These are phyloP conservation scores for Platyura marginata DNA, from an alignment of 1,140 invertebrate species.

Conservation along the genomic window DNA sequence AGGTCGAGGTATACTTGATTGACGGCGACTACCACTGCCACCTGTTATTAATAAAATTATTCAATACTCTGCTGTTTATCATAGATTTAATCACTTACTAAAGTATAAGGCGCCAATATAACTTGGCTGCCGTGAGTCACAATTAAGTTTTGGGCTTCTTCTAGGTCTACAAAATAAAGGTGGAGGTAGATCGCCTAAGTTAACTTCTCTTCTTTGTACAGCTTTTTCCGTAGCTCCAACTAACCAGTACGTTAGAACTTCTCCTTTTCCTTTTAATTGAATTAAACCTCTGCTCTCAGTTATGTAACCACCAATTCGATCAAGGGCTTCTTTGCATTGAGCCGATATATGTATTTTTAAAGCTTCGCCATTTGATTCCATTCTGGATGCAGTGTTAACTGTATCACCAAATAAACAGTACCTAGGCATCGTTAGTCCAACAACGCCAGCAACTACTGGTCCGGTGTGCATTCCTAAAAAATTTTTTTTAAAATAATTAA, in stretches of 20 bases:
- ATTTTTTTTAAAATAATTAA: slow-evolving; percentile 12
- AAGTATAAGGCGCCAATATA: slow-evolving; percentile 26
- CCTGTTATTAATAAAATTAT: too few relatives aligned
- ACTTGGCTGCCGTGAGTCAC: slow-evolving; percentile 47
- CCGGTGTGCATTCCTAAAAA: slow-evolving; percentile 53
- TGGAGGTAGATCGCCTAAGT: slow-evolving; percentile 55
- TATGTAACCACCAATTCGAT: slow-evolving; percentile 72
- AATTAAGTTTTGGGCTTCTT: slow-evolving; percentile 50
- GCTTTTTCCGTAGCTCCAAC: slow-evolving; percentile 63
- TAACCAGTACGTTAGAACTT: slow-evolving; percentile 74
- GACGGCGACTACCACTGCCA: slow-evolving; percentile 12
- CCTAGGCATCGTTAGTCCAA: slow-evolving; percentile 90
- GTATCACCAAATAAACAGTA: slow-evolving; percentile 92
- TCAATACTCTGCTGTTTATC: too few relatives aligned
- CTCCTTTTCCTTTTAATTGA: slow-evolving; percentile 80
- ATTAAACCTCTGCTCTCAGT: slow-evolving; percentile 71
- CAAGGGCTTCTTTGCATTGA: slow-evolving; percentile 64
- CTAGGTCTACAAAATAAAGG: slow-evolving; percentile 59
- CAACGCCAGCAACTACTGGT: slow-evolving; percentile 83
- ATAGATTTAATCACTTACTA: too few relatives aligned
- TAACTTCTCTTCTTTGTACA: slow-evolving; percentile 65
- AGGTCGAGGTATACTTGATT: slow-evolving; percentile 26
- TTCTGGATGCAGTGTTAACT: slow-evolving; percentile 78
- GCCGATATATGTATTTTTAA: slow-evolving; percentile 81
- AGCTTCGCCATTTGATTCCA: slow-evolving; percentile 88